Evolutionary conservation across 2,113 vertebrate genomes (phyloP).

Genomic region (Cisticola juncidis): DNA sequence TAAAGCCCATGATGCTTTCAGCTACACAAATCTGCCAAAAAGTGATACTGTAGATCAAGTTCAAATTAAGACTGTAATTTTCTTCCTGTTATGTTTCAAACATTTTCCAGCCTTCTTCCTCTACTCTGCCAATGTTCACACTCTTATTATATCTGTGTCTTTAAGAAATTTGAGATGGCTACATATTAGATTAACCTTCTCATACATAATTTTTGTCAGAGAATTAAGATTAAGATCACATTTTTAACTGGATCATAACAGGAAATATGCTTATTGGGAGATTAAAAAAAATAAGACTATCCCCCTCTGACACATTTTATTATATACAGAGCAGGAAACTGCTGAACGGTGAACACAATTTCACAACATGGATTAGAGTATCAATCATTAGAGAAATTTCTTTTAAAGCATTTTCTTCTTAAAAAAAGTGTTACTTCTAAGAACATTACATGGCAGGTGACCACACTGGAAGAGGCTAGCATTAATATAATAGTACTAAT

Average conservation of each 20-base stretch:
- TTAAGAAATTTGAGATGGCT: not conserved
- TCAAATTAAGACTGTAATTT: not conserved
- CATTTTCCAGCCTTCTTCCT: not conserved
- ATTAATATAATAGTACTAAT: too few relatives aligned
- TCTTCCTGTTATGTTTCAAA: not conserved
- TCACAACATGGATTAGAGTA: not conserved
- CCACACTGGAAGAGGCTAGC: not conserved
- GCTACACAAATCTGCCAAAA: slow-evolving; percentile 50
- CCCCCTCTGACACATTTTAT: not conserved
- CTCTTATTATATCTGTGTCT: not conserved
- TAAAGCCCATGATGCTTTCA: slow-evolving; percentile 55
- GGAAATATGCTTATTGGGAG: not conserved
- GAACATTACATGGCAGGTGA: not conserved
- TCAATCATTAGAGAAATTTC: not conserved
- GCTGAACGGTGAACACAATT: not conserved
- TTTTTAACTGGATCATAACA: not conserved
- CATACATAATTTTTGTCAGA: not conserved
- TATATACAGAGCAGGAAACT: not conserved
- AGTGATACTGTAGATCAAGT: slow-evolving; percentile 48
- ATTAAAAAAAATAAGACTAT: not conserved
- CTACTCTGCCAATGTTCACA: not conserved
- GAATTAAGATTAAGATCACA: not conserved
- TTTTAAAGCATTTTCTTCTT: not conserved
- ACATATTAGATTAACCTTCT: not conserved
- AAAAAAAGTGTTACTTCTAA: not conserved